Evolutionary conservation across 2,888 invertebrate species (phyloP), one percentile per base, ranked within the genome.

Genomic region (Steinernema carpocapsae): DNA sequence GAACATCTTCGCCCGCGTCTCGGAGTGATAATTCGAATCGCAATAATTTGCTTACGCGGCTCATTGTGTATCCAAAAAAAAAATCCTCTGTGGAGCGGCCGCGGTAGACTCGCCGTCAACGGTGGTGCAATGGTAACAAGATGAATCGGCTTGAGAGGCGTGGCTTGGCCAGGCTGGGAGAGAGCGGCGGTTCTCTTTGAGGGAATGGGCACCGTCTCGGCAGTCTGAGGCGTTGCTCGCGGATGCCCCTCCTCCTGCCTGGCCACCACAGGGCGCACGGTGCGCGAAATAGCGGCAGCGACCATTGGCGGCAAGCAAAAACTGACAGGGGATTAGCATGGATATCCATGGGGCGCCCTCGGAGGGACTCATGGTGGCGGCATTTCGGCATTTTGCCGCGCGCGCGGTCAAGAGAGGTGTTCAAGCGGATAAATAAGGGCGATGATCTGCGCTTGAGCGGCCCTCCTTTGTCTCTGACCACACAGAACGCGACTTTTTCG

Each of bases 101-200:
- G 64, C 64, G 37, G 64, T 32, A 64, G 64, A 64, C 26, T 64
- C 64, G 64, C 32, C 64, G 64, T 29, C 64, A 32, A 37, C 64
- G 64, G 56, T 56, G 64, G 32, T 64, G 64, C 64, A 64, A 64
- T 64, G 64, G 64, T 64, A 64, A 64, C 64, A 64, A 64, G 64
- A 64, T 64, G 29, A 64, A 64, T 64, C 64, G 64, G 64, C 32
- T 32, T 32, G 64, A 64, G 64, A 64, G 32, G 64, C 64, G 64
- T 26, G 22, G 64, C n/a, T 32, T 29, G 32, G 37, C 14, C 24
- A 32, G 32, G 17, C 29, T 32, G 29, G 24, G 32, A 26, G 32
- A 64, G 64, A 29, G 64, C 64, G 17, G 64, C 64, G 32, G 64
- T 64, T 64, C 64, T 64, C 26, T 64, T 26, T 32, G 64, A 64